phyloP scores from a whole-genome alignment of 2,888 invertebrate genomes.

The Ephialtes manifestator region DNA sequence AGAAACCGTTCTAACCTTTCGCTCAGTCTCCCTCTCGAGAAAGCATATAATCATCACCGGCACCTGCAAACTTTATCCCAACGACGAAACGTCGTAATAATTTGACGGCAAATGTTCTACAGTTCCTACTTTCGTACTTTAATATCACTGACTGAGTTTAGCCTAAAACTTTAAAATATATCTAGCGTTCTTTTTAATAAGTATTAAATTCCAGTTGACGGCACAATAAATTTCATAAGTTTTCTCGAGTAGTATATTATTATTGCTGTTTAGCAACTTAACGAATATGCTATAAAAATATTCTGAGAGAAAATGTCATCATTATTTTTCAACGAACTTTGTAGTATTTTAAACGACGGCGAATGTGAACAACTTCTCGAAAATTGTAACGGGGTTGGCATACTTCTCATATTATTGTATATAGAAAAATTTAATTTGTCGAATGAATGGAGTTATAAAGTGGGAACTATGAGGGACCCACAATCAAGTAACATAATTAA shows the following conservation, averaged over 20 bases:
- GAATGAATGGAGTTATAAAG: background rate
- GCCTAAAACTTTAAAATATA: background rate
- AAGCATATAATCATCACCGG: conserved; percentile 48
- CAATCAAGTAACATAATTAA: too few relatives aligned
- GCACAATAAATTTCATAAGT: conserved; percentile 1
- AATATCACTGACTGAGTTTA: background rate
- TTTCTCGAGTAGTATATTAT: background rate
- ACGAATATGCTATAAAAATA: background rate
- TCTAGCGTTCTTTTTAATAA: background rate
- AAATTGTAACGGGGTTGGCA: background rate
- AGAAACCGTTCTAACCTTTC: conserved; percentile 3
- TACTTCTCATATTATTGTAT: background rate
- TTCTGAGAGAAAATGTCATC: background rate
- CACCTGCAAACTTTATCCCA: conserved; percentile 28
- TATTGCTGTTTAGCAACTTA: background rate
- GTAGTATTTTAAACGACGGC: background rate
- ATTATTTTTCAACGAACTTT: background rate
- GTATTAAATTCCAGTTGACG: background rate
- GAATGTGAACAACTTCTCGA: background rate
- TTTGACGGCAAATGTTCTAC: conserved; percentile 27
- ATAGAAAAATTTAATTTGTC: background rate
- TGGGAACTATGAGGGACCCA: background rate
- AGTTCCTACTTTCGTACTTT: background rate
- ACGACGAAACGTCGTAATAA: conserved; percentile 48
- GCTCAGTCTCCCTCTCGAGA: background rate